phyloP scores from a whole-genome alignment of 2,113 vertebrate genomes.

The Microcebus tavaratra region DNA sequence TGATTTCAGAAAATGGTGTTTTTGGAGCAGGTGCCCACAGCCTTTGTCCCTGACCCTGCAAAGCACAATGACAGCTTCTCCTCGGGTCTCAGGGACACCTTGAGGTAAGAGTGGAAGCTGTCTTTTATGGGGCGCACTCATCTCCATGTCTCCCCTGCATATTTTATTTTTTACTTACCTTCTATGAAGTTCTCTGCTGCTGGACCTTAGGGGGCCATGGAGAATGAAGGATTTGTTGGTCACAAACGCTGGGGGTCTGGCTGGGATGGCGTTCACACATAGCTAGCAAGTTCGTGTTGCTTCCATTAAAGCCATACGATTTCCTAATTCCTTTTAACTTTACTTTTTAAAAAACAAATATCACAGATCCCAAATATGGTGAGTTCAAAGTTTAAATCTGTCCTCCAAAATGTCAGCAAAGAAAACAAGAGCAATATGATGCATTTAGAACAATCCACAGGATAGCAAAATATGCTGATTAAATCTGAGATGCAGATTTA shows the following conservation, averaged over 20 bases:
- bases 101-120: rapidly evolving
- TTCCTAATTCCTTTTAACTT: constrained; percentile 38
- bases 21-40: neutral
- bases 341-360: constrained; percentile 49
- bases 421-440: neutral
- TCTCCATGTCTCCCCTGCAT: too few species aligned
- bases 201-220: neutral
- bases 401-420: constrained; percentile 16
- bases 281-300: neutral
- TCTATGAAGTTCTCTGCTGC: neutral
- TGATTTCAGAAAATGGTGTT: neutral
- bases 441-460: neutral
- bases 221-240: neutral
- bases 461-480: too few species aligned
- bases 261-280: neutral
- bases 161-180: neutral
- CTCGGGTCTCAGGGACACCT: neutral
- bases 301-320: neutral
- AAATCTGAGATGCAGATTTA: neutral
- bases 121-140: rapidly evolving
- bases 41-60: neutral
- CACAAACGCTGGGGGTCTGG: neutral
- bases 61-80: neutral
- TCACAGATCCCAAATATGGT: neutral
- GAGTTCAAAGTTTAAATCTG: constrained; percentile 16